Conservation (phyloP, 64 coral and sea anemone genomes). For the Pachyseris speciosa region DNA sequence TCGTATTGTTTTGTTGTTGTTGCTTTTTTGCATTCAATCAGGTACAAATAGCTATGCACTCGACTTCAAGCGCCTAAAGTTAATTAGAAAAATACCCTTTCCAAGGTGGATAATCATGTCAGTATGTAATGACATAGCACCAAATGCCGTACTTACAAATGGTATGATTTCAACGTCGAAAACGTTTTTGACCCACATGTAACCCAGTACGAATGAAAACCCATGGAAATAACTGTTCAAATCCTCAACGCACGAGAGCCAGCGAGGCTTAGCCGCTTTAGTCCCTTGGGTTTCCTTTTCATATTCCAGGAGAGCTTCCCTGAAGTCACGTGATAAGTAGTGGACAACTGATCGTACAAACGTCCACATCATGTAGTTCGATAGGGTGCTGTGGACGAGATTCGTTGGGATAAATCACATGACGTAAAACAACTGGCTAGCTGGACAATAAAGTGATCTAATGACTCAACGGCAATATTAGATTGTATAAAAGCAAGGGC, state of each 20-base stretch:
- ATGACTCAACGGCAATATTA: no score
- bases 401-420: not conserved
- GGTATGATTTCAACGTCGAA: constrained; percentile 37
- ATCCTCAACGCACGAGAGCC: constrained; percentile 22
- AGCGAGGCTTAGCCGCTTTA: constrained; percentile 16
- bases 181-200: constrained; percentile 29
- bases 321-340: constrained; percentile 48
- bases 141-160: not conserved
- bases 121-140: no score
- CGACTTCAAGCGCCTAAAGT: no score
- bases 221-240: constrained; percentile 8
- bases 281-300: constrained; percentile 18
- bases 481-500: no score
- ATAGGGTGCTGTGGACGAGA: constrained; percentile 12
- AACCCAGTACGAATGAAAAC: constrained; percentile 41
- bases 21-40: no score
- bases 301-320: constrained; percentile 17
- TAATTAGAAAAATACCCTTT: no score
- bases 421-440: not conserved
- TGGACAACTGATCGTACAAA: not conserved
- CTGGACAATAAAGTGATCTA: no score
- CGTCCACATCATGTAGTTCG: constrained; percentile 66
- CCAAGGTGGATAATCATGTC: no score
- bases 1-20: no score
- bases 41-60: no score